Base-by-base conservation (phyloP, 2,797 vertebrate genomes). In the Siniperca undulata region DNA sequence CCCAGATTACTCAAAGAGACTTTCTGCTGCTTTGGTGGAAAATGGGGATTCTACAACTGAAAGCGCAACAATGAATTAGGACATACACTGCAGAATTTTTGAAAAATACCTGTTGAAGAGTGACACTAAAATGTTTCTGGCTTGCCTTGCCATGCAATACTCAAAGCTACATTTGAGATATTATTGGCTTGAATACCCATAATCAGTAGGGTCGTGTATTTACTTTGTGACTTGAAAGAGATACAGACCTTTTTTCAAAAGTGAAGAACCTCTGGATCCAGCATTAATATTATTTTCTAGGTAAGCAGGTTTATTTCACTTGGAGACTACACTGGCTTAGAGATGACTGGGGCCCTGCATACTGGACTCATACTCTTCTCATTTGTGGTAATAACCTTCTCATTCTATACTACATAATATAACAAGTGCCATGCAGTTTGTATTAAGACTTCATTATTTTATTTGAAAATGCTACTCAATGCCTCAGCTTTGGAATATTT, bases 281-380 rank as follows among this genome's bases (percentile, higher is more conserved):
- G 50, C 2, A 20, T n/a, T 73, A 42, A 27, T 66, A 56, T 34
- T 42, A 22, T 78, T 83, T 79, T 74, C 19, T 34, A 42, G 48
- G 36, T 72, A 36, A 76, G 5, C n/a, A 80, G 56, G 48, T 93
- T 88, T 91, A 48, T 90, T 92, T 85, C 66, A 89, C 69, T 40
- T 46, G 86, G 84, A 78, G 40, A 77, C 77, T 65, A 53, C 64
- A 38, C 75, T 87, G 88, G 83, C 80, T 30, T 75, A 86, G 94
- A 93, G 89, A 97, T 97, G 96, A 84, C 83, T 69, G 85, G 83
- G 69, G 58, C 81, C 55, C 78, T 93, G 60, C 77, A 92, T 67
- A 89, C 88, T 86, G 87, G 71, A 81, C 77, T 92, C 74, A 64
- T 90, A 85, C 83, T 95, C 69, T 80, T 91, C 68, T 78, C 68